phyloP scores from a whole-genome alignment of 2,888 invertebrate species.

The Digitonthophagus gazella region DNA sequence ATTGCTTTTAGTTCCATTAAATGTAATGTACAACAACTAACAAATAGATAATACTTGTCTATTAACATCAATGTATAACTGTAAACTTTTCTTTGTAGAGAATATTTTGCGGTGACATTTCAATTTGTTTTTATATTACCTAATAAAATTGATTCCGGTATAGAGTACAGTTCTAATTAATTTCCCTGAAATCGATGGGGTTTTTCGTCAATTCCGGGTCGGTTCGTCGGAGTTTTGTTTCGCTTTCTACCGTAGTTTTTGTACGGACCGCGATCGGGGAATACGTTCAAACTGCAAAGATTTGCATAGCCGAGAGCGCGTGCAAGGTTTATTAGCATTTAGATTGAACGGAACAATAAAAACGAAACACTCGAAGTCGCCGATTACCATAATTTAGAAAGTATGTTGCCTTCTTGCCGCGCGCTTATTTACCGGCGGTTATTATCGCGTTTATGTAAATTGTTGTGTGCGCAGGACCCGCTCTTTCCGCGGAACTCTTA shows the following conservation, averaged over 20 bases:
- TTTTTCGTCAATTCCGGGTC: not conserved
- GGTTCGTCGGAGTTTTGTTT: not conserved
- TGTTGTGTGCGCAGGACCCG: not conserved
- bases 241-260: not conserved
- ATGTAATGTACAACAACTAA: too few relatives aligned
- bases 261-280: not conserved
- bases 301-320: not conserved
- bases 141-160: too few relatives aligned
- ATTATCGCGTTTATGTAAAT: slow-evolving; percentile 15
- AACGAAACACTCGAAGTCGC: slow-evolving; percentile 13
- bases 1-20: too few relatives aligned
- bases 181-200: not conserved
- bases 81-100: too few relatives aligned
- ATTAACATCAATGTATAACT: too few relatives aligned
- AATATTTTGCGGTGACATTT: too few relatives aligned
- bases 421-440: slow-evolving; percentile 8
- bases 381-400: slow-evolving; percentile 17
- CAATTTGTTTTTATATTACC: too few relatives aligned
- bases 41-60: too few relatives aligned
- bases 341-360: slow-evolving; percentile 14
- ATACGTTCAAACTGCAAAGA: not conserved
- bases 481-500: not conserved
- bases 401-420: slow-evolving; percentile 9
- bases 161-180: not conserved
- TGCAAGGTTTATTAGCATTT: slow-evolving; percentile 14